phyloP scores from a whole-genome alignment of 2,797 vertebrate species.

The Lerista edwardsae region DNA sequence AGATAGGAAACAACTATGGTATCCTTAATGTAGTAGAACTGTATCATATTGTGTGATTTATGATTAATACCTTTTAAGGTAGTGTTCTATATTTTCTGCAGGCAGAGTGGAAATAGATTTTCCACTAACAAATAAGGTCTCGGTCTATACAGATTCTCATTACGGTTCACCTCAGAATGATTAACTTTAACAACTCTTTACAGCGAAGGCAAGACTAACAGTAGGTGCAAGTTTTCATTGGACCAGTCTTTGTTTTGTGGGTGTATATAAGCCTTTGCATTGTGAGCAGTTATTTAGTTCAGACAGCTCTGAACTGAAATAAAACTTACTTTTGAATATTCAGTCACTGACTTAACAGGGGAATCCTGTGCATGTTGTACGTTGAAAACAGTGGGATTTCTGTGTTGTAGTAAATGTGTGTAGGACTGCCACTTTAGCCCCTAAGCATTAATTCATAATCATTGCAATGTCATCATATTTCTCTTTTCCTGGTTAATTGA shows the following conservation, averaged over 20 bases:
- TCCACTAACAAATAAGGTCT: slow-evolving; percentile 5
- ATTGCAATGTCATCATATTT: not conserved
- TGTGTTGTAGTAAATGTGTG: too few relatives aligned
- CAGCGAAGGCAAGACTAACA: not conserved
- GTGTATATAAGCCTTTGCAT: not conserved
- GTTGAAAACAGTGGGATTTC: too few relatives aligned
- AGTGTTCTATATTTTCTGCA: not conserved
- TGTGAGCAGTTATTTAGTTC: not conserved
- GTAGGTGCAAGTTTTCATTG: not conserved
- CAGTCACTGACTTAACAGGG: too few relatives aligned
- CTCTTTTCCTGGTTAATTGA: slow-evolving; percentile 9
- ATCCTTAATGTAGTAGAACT: not conserved
- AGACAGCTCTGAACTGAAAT: not conserved
- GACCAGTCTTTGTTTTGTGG: not conserved
- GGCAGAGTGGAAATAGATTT: not conserved
- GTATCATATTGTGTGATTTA: not conserved
- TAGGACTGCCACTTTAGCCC: not conserved
- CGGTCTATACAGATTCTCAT: not conserved
- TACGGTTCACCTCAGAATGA: not conserved
- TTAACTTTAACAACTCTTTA: not conserved
- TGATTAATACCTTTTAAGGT: not conserved
- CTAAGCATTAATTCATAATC: not conserved
- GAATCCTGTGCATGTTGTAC: too few relatives aligned
- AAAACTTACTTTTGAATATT: not conserved
- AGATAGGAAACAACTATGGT: not conserved